Conservation (phyloP, 2,797 vertebrate genomes). For the Coregonus sp. region DNA sequence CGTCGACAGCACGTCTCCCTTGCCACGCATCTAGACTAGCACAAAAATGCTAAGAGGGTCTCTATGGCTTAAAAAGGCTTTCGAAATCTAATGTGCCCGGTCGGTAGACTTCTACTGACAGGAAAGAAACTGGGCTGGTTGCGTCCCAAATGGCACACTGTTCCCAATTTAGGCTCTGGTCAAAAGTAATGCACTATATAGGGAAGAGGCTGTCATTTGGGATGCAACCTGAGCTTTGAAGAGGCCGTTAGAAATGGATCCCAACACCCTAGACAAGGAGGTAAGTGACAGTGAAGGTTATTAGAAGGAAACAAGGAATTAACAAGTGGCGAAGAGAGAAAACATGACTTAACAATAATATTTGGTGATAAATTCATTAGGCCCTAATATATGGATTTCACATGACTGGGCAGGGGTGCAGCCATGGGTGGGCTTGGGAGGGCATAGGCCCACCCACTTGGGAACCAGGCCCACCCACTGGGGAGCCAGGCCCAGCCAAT, state of each 20-base stretch:
- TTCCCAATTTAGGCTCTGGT: not conserved
- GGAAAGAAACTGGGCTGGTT: not conserved
- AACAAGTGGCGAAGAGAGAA: too few species aligned
- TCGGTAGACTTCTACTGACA: not conserved
- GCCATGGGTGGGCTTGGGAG: too few species aligned
- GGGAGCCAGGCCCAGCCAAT: too few species aligned
- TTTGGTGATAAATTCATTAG: too few species aligned
- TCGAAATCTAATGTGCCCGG: not conserved
- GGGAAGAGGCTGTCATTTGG: not conserved
- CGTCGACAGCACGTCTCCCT: conserved; percentile 19
- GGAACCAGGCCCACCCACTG: too few species aligned
- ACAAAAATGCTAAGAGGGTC: conserved; percentile 5
- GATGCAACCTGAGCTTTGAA: not conserved
- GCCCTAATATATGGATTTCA: too few species aligned
- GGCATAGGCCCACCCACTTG: too few species aligned
- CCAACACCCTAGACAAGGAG: too few species aligned
- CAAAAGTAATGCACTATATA: not conserved
- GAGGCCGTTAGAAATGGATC: not conserved
- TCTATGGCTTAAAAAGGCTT: conserved; percentile 2
- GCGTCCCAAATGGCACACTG: not conserved
- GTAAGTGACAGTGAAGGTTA: too few species aligned
- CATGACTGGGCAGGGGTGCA: too few species aligned
- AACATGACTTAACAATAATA: too few species aligned
- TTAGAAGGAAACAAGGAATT: too few species aligned
- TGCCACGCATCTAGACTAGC: conserved; percentile 33